Evolutionary conservation across 2,888 invertebrate genomes (phyloP), one percentile per base, ranked within the genome.

Genomic region (Electrophaes corylata): DNA sequence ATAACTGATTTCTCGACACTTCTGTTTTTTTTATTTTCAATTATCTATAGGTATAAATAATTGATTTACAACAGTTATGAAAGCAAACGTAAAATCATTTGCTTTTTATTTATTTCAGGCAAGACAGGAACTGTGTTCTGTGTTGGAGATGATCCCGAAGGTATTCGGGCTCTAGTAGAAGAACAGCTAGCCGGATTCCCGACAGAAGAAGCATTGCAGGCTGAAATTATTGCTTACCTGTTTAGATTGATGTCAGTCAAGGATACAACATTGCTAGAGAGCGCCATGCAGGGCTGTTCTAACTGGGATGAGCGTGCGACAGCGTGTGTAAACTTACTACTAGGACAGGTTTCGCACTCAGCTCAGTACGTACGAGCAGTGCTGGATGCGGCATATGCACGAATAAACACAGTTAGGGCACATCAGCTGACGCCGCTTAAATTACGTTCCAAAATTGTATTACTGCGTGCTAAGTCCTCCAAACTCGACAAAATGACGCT

Each of bases 41-140:
- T n/a, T n/a, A n/a, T n/a, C n/a, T n/a, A n/a, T n/a, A n/a, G n/a
- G n/a, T n/a, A n/a, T n/a, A n/a, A n/a, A n/a, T n/a, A n/a, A n/a
- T n/a, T n/a, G n/a, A n/a, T n/a, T n/a, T n/a, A n/a, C n/a, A 23
- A 5, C 23, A 23, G 23, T 23, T n/a, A 1, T 23, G 6, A 29
- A 29, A 29, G 10, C 12, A 35, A 0, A 4, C 35, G 14, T 6
- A n/a, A 35, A 35, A 6, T n/a, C n/a, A 6, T 5, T 5, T 35
- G 14, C 5, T 5, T 35, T 14, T 11, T n/a, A 18, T 20, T 29
- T 55, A n/a, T 52, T 18, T 39, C 68, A 82, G 81, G 79, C 37
- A 44, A 73, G 11, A 71, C 62, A 1, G 81, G 81, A 10, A 77
- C 74, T 4, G 70, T 83, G 0, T 82, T 70, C 59, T 79, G 75